These are phyloP conservation scores for Toxotes jaculatrix DNA, from an alignment of 2,113 vertebrate genomes.

Conservation along the genomic window DNA sequence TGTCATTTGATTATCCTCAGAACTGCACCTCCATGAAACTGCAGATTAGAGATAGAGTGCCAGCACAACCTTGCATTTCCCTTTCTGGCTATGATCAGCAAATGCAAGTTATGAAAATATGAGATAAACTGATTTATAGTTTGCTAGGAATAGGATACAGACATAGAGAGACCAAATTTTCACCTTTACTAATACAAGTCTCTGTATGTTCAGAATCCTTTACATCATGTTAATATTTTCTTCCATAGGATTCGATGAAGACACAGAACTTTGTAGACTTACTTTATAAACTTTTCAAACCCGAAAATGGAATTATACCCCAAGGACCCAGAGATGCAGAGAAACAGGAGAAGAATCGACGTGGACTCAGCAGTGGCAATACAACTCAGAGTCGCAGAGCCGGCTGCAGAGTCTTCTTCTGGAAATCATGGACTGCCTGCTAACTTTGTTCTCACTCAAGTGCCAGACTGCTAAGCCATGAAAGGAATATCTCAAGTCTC, in stretches of 20 bases:
- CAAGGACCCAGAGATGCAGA: not conserved
- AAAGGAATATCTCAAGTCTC: not conserved
- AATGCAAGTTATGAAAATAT: not conserved
- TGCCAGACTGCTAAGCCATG: not conserved
- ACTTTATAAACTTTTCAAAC: constrained; percentile 48
- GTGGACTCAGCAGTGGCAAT: not conserved
- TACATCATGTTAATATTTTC: not conserved
- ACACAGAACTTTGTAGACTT: constrained; percentile 13
- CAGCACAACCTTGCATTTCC: not conserved
- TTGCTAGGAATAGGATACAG: not conserved
- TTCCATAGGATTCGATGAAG: constrained; percentile 40
- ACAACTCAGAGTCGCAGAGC: constrained; percentile 7
- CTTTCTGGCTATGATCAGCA: not conserved
- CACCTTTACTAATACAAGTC: not conserved
- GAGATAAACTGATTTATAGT: not conserved
- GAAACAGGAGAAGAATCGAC: constrained; percentile 54
- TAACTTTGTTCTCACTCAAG: constrained; percentile 28
- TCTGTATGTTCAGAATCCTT: not conserved
- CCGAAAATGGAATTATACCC: constrained; percentile 3
- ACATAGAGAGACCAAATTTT: not conserved
- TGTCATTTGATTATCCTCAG: constrained; percentile 4
- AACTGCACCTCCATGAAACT: constrained; percentile 18
- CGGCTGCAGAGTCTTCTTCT: constrained; percentile 72
- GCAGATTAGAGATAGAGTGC: constrained; percentile 16
- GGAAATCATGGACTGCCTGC: constrained; percentile 76